Percentiles rank a stretch among this genome's conserved stretches.
These are phyloP conservation scores for Argyra leucocephala DNA, from an alignment of 2,888 invertebrate species.

Conservation along the genomic window DNA sequence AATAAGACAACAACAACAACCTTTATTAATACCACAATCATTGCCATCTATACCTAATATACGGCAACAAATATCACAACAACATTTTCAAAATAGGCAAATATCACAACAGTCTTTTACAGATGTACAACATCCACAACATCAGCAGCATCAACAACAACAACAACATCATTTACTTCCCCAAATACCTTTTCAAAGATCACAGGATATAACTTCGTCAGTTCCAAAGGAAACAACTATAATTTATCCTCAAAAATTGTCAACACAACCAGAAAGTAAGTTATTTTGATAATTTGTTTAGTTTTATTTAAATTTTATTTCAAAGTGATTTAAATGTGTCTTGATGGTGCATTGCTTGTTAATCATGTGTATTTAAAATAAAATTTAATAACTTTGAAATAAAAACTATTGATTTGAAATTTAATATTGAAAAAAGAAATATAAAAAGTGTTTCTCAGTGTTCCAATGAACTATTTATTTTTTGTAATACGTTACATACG, in stretches of 20 bases:
- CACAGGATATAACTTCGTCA: neutral
- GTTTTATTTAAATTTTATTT: no score
- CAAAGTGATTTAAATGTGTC: no score
- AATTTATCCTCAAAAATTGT: neutral
- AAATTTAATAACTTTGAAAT: no score
- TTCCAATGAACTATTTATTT: no score
- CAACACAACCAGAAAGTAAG: neutral
- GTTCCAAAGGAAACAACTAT: neutral
- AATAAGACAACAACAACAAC: neutral
- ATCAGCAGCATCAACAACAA: neutral
- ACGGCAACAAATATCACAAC: neutral
- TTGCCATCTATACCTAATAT: conserved; percentile 21
- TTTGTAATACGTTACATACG: no score
- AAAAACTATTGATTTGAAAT: no score
- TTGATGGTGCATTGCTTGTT: no score
- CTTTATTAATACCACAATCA: conserved; percentile 11
- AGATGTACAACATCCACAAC: neutral
- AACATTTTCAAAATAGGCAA: neutral
- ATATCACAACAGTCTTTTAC: neutral
- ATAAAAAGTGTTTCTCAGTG: no score
- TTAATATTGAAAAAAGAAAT: no score
- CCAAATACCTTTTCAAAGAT: neutral
- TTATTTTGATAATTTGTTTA: neutral
- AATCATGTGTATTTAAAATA: no score
- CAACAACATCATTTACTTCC: neutral